phyloP scores from a whole-genome alignment of 2,797 vertebrate species.

The Semaprochilodus insignis region DNA sequence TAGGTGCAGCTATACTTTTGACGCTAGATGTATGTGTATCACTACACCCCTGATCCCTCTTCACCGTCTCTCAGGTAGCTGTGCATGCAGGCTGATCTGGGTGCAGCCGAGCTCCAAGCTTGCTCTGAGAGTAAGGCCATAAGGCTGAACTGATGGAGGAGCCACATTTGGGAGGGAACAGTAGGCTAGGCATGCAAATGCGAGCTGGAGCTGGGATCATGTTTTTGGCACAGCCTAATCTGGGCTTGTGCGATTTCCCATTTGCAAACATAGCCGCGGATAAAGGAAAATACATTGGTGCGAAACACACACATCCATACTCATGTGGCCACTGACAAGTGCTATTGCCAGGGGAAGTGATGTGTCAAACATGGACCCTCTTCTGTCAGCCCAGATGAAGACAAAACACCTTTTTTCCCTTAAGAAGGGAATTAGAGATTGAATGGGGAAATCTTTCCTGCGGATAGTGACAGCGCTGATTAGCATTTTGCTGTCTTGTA shows the following conservation, averaged over 20 bases:
- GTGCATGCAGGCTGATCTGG: not conserved
- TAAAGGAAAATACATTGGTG: constrained; percentile 22
- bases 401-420: constrained; percentile 38
- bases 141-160: constrained; percentile 20
- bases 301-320: constrained; percentile 28
- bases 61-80: not conserved
- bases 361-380: constrained; percentile 11
- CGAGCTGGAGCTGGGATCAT: constrained; percentile 17
- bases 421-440: constrained; percentile 43
- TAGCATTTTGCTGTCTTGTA: constrained; percentile 50
- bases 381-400: constrained; percentile 52
- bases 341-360: constrained; percentile 21
- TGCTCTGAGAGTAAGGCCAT: not conserved
- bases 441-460: constrained; percentile 56
- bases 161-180: constrained; percentile 33
- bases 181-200: not conserved
- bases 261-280: constrained; percentile 29
- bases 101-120: not conserved
- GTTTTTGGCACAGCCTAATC: constrained; percentile 26
- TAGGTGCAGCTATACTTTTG: too few relatives aligned
- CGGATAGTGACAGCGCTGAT: constrained; percentile 55
- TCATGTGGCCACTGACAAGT: constrained; percentile 32
- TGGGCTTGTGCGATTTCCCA: constrained; percentile 17
- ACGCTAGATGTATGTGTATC: too few relatives aligned
- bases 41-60: not conserved